Evolutionary conservation across 2,888 invertebrate species (phyloP).

Genomic region (Nipponacmea schrenckii): DNA sequence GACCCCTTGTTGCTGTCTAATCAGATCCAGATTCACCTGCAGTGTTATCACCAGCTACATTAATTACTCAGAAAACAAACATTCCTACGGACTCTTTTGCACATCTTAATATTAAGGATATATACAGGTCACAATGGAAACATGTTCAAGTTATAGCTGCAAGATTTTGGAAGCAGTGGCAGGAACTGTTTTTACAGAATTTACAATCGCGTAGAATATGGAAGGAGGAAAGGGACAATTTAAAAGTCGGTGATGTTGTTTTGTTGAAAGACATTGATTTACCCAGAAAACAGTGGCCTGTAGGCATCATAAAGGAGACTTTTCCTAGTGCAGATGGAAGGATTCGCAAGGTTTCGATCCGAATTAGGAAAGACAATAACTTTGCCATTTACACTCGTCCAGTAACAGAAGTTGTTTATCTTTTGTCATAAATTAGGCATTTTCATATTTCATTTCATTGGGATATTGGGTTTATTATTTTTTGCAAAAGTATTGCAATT

Average conservation of each 20-base stretch:
- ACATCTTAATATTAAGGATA: constrained; percentile 11
- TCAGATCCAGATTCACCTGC: constrained; percentile 23
- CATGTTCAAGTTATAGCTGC: constrained; percentile 24
- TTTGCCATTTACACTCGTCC: no score
- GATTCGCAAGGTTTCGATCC: no score
- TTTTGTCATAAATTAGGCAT: no score
- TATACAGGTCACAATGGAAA: constrained; percentile 28
- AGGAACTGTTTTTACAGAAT: constrained; percentile 15
- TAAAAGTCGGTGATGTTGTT: constrained; percentile 23
- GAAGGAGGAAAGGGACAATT: constrained; percentile 12
- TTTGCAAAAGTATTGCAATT: no score
- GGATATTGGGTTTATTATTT: no score
- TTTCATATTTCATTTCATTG: no score
- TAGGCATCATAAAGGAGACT: no score
- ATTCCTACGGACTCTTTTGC: neutral
- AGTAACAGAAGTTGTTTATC: no score
- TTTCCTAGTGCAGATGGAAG: no score
- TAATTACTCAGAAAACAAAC: constrained; percentile 29
- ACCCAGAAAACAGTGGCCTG: no score
- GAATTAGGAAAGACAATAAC: no score
- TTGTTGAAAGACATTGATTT: constrained; percentile 10
- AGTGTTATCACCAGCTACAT: constrained; percentile 20
- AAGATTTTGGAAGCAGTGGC: constrained; percentile 24
- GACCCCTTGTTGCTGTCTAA: constrained; percentile 25
- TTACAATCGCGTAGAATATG: constrained; percentile 27